A percentile compares a stretch with the other conserved stretches of the same genome.
Conservation (phyloP, 2,888 invertebrate species). For the Megaustenia siamemsis region DNA sequence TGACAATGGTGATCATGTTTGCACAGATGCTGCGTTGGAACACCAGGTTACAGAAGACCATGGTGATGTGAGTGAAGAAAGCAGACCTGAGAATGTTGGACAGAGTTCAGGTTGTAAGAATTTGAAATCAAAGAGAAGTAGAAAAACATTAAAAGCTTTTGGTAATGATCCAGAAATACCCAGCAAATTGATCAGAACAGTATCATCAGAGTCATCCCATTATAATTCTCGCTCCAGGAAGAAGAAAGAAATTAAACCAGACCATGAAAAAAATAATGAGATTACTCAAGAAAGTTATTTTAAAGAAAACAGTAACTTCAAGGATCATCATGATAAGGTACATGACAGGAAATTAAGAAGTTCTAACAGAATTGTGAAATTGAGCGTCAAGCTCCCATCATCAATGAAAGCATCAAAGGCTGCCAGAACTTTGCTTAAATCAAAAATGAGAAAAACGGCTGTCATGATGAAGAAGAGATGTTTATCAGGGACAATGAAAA, state of each 20-base stretch:
- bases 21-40: neutral
- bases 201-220: too few species aligned
- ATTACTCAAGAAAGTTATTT: neutral
- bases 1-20: neutral
- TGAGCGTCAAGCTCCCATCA: neutral
- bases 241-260: neutral
- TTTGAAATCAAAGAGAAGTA: neutral
- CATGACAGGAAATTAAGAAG: neutral
- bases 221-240: neutral
- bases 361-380: conserved; percentile 15
- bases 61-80: neutral
- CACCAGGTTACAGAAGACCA: neutral
- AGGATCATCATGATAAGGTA: neutral
- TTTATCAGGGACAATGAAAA: neutral
- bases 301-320: neutral
- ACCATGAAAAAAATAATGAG: neutral
- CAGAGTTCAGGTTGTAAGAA: too few species aligned
- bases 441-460: neutral
- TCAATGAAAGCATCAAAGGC: neutral
- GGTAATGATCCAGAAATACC: neutral
- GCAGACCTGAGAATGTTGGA: neutral
- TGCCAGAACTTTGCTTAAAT: neutral
- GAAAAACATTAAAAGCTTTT: neutral
- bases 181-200: neutral
- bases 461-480: neutral